Percentiles rank a stretch among this genome's conserved stretches.
These are phyloP conservation scores for Promerops cafer DNA, from an alignment of 2,113 vertebrate species.

Conservation along the genomic window DNA sequence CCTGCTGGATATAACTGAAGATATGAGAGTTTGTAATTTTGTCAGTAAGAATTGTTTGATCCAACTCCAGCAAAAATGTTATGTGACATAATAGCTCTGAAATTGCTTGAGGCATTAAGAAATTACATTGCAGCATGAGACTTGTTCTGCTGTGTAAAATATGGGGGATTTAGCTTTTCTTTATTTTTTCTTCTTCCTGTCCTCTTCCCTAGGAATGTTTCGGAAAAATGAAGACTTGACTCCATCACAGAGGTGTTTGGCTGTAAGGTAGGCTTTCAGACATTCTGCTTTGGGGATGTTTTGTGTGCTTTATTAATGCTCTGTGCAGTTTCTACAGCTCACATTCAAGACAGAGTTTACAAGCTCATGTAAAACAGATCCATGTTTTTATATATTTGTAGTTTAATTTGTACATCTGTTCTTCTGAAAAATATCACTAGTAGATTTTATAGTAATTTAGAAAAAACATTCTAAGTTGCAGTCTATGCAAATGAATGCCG, in stretches of 20 bases:
- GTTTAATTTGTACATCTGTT: not conserved
- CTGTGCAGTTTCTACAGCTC: not conserved
- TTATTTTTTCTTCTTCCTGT: not conserved
- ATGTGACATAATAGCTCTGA: not conserved
- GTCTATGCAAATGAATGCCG: not conserved
- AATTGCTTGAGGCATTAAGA: not conserved
- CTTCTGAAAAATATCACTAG: not conserved
- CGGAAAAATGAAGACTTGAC: slow-evolving; percentile 87
- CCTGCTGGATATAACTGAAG: not conserved
- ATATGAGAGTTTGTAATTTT: not conserved
- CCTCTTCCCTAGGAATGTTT: slow-evolving; percentile 78
- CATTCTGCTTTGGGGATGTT: not conserved
- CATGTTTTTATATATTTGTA: not conserved
- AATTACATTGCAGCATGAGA: not conserved
- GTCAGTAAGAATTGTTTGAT: not conserved
- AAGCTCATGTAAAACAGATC: not conserved
- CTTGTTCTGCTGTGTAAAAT: not conserved
- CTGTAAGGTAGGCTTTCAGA: slow-evolving; percentile 87
- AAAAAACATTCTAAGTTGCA: not conserved
- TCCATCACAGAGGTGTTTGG: slow-evolving; percentile 86
- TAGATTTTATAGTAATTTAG: not conserved
- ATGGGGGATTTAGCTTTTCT: not conserved
- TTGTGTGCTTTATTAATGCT: not conserved
- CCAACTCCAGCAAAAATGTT: not conserved
- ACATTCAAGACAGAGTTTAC: not conserved